Evolutionary conservation across 1,140 invertebrate species (phyloP).

Genomic region (Batillaria attramentaria): DNA sequence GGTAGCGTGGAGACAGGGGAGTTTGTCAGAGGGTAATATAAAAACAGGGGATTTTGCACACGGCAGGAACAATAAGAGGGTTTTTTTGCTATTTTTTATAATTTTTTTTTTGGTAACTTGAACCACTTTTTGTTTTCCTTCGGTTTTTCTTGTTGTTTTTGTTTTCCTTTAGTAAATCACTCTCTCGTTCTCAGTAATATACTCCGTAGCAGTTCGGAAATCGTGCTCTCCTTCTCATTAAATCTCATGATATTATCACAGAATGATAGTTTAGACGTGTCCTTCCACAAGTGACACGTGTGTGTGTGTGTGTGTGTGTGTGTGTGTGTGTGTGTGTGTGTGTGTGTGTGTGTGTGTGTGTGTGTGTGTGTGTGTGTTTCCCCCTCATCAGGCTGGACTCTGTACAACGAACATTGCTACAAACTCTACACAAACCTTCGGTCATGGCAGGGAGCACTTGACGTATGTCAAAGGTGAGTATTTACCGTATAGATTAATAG

Average conservation of each 20-base stretch:
- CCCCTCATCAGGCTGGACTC: slow-evolving; percentile 6
- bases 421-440: slow-evolving; percentile 1
- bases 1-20: background rate
- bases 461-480: slow-evolving; percentile 29
- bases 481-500: background rate
- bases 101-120: background rate
- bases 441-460: slow-evolving; percentile 19
- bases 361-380: background rate
- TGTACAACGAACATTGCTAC: slow-evolving; percentile 22
- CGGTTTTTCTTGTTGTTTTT: background rate
- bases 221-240: background rate
- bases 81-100: background rate
- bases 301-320: background rate
- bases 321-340: background rate
- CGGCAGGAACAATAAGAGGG: background rate
- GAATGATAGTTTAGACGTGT: background rate
- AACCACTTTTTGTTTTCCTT: background rate
- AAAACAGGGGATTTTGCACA: background rate
- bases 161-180: background rate
- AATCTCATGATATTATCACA: background rate
- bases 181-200: background rate
- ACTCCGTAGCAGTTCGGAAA: too few relatives aligned
- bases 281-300: background rate
- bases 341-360: background rate
- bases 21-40: background rate